Conservation (phyloP, 2,797 vertebrate species). For the Chelmon rostratus region DNA sequence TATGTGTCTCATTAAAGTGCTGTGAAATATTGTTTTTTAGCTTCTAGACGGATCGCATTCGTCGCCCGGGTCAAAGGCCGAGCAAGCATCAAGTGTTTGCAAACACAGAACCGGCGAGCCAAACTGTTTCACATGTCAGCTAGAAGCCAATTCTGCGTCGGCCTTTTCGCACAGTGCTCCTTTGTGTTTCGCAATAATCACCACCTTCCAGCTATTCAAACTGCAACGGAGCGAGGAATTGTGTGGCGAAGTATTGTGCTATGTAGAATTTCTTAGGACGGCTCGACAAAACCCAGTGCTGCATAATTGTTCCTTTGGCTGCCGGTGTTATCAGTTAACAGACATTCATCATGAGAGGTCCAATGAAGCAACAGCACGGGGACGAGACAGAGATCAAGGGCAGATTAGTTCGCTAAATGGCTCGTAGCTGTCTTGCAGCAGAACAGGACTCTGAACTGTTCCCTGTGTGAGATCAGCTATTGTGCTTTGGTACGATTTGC, state of each 20-base stretch:
- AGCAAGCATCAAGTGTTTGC: conserved; percentile 47
- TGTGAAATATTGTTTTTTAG: conserved; percentile 29
- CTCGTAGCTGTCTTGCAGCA: conserved; percentile 68
- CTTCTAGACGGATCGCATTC: conserved; percentile 18
- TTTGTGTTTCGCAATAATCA: conserved; percentile 54
- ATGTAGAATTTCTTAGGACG: conserved; percentile 70
- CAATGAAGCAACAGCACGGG: conserved; percentile 85
- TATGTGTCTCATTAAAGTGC: conserved; percentile 7
- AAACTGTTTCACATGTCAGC: conserved; percentile 7
- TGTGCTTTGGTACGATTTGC: conserved; percentile 34
- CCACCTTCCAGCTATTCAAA: conserved; percentile 40
- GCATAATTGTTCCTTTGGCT: conserved; percentile 78
- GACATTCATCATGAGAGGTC: conserved; percentile 83
- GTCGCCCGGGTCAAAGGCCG: conserved; percentile 33
- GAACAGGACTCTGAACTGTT: conserved; percentile 37
- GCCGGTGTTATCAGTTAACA: conserved; percentile 78
- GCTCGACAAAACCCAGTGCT: conserved; percentile 72
- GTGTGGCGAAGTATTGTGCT: conserved; percentile 63
- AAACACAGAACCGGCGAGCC: conserved; percentile 39
- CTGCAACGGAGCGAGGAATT: conserved; percentile 50
- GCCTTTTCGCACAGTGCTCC: conserved; percentile 5
- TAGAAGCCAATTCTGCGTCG: not conserved
- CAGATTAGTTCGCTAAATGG: conserved; percentile 92
- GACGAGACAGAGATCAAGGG: conserved; percentile 91
- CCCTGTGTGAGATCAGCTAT: conserved; percentile 49